Evolutionary conservation across 2,113 vertebrate genomes (phyloP), one percentile per base, ranked within the genome.

Genomic region (Psettodes erumei): DNA sequence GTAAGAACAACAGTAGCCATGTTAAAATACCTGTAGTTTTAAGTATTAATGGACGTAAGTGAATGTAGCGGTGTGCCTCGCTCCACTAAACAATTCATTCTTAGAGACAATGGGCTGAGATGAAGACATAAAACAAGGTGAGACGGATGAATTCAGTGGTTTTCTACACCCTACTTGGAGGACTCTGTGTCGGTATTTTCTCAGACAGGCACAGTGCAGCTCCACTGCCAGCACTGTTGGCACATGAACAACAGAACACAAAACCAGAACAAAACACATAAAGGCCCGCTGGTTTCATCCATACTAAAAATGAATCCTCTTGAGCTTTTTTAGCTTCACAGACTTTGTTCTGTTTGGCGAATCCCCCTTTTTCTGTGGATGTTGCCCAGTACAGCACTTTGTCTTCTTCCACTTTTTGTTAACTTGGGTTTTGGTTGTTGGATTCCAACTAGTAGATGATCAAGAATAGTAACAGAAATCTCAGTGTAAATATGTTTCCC

Each of bases 241-340:
- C 88, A 87, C 71, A 71, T 30, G 58, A 81, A 77, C 71, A 86
- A 77, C 79, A 53, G 18, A 82, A 74, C 66, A 80, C 59, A 80
- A 79, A 84, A 82, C 63, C 75, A 81, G 71, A 87, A 77, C 76
- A 87, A 82, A 90, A 86, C 77, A 77, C 85, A 85, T 86, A 75
- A 82, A 85, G 60, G 75, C 74, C 75, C 64, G 63, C 67, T 75
- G 62, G 73, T 81, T 83, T 82, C 75, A 84, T 79, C 75, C 47
- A 59, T 42, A 76, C 74, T 83, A 81, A 82, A 78, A 85, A 74
- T 38, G 54, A 80, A 81, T 77, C 48, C 81, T 77, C 64, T 67
- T 65, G 73, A 75, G 85, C 71, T 77, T 56, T 25, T 78, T 67
- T 68, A 75, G 58, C 50, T 70, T 78, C 35, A 1, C 18, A 59